phyloP scores from a whole-genome alignment of 2,797 vertebrate species.

The Jordanella pulchra region DNA sequence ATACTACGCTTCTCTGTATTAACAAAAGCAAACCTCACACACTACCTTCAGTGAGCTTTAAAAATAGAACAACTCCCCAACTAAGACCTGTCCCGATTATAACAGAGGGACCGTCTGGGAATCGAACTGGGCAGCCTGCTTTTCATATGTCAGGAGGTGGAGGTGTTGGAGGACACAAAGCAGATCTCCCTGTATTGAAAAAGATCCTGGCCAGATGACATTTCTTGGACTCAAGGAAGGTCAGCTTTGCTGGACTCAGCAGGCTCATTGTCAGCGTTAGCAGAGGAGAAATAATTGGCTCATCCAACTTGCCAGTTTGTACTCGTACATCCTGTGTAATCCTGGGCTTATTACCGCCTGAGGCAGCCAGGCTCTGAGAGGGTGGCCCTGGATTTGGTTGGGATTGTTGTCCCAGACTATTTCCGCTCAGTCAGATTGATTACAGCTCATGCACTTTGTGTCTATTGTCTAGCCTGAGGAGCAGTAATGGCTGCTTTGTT shows the following conservation, averaged over 20 bases:
- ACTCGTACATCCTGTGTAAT: constrained; percentile 63
- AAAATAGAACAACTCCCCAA: constrained; percentile 27
- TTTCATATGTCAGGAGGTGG: neutral
- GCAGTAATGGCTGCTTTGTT: constrained; percentile 22
- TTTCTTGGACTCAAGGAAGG: constrained; percentile 47
- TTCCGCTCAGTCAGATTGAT: constrained; percentile 56
- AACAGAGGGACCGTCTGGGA: neutral
- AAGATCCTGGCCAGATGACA: constrained; percentile 14
- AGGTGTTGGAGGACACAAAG: neutral
- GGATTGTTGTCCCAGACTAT: constrained; percentile 50
- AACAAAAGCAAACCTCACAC: constrained; percentile 4
- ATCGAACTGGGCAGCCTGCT: constrained; percentile 7
- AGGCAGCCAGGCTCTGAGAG: constrained; percentile 44
- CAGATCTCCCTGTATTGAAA: constrained; percentile 19
- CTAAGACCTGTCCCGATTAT: no score
- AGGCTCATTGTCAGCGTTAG: constrained; percentile 43
- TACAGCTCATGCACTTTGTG: constrained; percentile 2
- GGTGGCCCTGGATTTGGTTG: constrained; percentile 46
- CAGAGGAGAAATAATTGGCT: constrained; percentile 64
- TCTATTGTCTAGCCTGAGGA: constrained; percentile 6
- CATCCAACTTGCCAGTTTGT: constrained; percentile 53
- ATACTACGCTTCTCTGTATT: neutral
- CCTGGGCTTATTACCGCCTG: constrained; percentile 55
- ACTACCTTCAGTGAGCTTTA: constrained; percentile 22
- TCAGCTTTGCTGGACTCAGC: constrained; percentile 38